phyloP scores from a whole-genome alignment of 37 sponge, comb jelly and placozoan species.

The Corticium candelabrum region DNA sequence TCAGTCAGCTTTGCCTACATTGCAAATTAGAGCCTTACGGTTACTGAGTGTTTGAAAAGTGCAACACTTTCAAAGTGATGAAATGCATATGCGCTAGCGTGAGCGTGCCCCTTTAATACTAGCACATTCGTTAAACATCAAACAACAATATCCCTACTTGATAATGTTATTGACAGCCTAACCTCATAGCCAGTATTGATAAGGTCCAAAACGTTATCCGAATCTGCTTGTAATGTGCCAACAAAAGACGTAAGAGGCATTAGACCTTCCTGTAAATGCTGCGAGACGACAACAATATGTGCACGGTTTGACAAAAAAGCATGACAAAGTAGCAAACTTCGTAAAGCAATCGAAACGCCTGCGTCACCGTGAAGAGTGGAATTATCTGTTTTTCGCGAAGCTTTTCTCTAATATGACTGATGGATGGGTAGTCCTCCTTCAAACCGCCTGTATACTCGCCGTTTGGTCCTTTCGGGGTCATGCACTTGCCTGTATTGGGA shows the following conservation, averaged over 20 bases:
- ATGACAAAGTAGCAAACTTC: background rate
- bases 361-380: background rate
- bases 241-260: background rate
- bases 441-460: background rate
- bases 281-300: background rate
- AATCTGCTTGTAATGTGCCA: background rate
- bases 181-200: background rate
- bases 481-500: background rate
- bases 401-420: background rate
- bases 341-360: background rate
- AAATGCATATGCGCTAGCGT: too few species aligned
- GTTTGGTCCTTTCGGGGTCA: background rate
- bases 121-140: too few species aligned
- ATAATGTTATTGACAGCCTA: too few species aligned
- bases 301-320: background rate
- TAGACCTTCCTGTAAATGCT: too few species aligned
- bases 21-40: too few species aligned
- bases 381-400: background rate
- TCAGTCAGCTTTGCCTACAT: too few species aligned
- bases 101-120: too few species aligned
- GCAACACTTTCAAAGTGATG: too few species aligned
- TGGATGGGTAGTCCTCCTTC: background rate
- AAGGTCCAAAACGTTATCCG: background rate
- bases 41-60: too few species aligned
- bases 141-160: too few species aligned